Conservation (phyloP, 2,113 vertebrate species). For the Poeciliopsis occidentalis region DNA sequence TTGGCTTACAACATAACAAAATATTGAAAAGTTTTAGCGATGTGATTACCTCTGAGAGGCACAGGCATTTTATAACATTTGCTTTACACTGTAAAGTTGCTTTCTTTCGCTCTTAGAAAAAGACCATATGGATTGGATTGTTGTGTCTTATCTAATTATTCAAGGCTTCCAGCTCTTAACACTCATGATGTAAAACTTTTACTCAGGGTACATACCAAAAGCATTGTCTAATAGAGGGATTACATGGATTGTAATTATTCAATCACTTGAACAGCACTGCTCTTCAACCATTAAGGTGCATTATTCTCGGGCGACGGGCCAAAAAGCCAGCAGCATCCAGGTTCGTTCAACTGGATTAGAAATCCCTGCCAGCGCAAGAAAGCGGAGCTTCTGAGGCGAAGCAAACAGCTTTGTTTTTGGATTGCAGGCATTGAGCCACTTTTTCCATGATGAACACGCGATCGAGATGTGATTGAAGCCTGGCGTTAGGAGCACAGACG, state of each 20-base stretch:
- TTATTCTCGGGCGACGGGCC: slow-evolving; percentile 33
- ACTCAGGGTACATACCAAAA: slow-evolving; percentile 40
- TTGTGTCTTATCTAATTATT: slow-evolving; percentile 37
- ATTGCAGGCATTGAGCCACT: slow-evolving; percentile 40
- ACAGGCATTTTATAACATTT: background rate
- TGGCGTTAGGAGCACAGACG: slow-evolving; percentile 62
- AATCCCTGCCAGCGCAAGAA: slow-evolving; percentile 29
- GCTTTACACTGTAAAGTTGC: background rate
- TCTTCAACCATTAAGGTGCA: slow-evolving; percentile 29
- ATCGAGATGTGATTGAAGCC: slow-evolving; percentile 66
- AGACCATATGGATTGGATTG: slow-evolving; percentile 44
- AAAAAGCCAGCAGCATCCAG: slow-evolving; percentile 20
- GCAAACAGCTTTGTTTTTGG: slow-evolving; percentile 53
- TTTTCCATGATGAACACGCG: slow-evolving; percentile 57
- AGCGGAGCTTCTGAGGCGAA: slow-evolving; percentile 39
- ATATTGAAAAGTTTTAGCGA: background rate
- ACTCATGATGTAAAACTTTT: slow-evolving; percentile 34
- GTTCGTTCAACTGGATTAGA: slow-evolving; percentile 20
- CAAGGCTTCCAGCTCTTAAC: slow-evolving; percentile 41
- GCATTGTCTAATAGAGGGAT: slow-evolving; percentile 42
- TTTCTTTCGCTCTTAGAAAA: slow-evolving; percentile 16
- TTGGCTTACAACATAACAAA: background rate
- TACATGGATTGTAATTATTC: slow-evolving; percentile 37
- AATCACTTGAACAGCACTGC: slow-evolving; percentile 48
- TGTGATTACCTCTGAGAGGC: background rate